These are phyloP conservation scores for Oreortyx pictus DNA, from an alignment of 2,797 vertebrate genomes.

Conservation along the genomic window DNA sequence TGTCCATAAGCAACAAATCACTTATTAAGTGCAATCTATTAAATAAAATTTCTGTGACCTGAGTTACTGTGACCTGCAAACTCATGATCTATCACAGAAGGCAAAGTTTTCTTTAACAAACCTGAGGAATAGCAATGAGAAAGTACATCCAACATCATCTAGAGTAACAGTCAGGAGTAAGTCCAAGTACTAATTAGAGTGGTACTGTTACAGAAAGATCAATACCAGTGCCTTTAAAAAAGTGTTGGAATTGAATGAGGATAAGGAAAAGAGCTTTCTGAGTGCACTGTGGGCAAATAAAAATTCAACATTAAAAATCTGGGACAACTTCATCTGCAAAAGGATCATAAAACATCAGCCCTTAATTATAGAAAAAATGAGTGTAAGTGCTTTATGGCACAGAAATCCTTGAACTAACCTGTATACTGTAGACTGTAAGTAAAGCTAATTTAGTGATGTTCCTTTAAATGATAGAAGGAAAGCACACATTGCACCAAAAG, in stretches of 20 bases:
- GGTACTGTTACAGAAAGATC: background rate
- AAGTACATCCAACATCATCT: background rate
- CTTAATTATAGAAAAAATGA: background rate
- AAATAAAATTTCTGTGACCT: conserved; percentile 7
- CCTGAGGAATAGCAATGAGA: background rate
- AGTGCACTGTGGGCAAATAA: background rate
- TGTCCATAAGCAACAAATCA: background rate
- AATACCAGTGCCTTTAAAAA: conserved; percentile 8
- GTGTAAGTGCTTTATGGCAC: background rate
- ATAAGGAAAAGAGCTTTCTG: conserved; percentile 10
- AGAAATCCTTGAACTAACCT: background rate
- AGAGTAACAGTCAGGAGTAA: background rate
- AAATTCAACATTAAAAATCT: background rate
- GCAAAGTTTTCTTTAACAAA: background rate
- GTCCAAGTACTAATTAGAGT: conserved; percentile 6
- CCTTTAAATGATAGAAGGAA: background rate
- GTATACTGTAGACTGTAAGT: rapidly evolving
- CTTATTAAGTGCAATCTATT: background rate
- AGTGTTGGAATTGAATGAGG: background rate
- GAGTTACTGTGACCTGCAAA: background rate
- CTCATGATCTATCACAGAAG: background rate
- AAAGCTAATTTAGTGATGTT: background rate
- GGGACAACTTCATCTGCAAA: background rate
- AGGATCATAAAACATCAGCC: background rate
- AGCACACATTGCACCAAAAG: background rate